Conservation (phyloP, 2,888 invertebrate genomes). For the Globia sparganii region DNA sequence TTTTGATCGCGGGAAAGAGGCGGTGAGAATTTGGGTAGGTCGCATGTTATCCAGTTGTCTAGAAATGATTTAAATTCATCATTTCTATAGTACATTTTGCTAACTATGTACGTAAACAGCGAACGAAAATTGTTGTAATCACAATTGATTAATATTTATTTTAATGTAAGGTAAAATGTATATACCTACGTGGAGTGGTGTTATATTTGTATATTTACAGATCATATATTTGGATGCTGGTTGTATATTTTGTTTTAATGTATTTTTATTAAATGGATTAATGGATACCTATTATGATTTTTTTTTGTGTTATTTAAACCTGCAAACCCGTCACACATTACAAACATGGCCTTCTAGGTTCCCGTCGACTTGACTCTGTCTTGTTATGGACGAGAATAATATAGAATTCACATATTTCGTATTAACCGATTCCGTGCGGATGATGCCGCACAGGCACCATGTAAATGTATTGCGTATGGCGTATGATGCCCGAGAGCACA, state of each 20-base stretch:
- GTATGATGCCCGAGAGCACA: too few species aligned
- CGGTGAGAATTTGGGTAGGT: not conserved
- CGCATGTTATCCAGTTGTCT: not conserved
- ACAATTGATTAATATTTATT: constrained; percentile 21
- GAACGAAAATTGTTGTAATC: constrained; percentile 26
- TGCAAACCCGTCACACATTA: not conserved
- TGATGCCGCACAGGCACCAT: too few species aligned
- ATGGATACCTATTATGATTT: constrained; percentile 37
- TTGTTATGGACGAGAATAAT: not conserved
- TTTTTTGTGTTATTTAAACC: constrained; percentile 18
- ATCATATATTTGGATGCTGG: constrained; percentile 51
- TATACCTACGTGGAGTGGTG: constrained; percentile 19
- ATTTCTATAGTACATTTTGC: constrained; percentile 7
- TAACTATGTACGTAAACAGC: constrained; percentile 18
- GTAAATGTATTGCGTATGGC: too few species aligned
- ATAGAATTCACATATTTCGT: not conserved
- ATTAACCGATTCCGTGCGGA: too few species aligned
- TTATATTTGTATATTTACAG: constrained; percentile 42
- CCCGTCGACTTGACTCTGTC: not conserved
- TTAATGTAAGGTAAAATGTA: constrained; percentile 34
- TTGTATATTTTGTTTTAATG: constrained; percentile 58
- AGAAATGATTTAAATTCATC: not conserved
- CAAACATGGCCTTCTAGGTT: not conserved
- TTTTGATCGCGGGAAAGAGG: not conserved
- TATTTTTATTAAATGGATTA: constrained; percentile 60